phyloP scores from a whole-genome alignment of 2,888 invertebrate species.

The Ophion ventricosus region DNA sequence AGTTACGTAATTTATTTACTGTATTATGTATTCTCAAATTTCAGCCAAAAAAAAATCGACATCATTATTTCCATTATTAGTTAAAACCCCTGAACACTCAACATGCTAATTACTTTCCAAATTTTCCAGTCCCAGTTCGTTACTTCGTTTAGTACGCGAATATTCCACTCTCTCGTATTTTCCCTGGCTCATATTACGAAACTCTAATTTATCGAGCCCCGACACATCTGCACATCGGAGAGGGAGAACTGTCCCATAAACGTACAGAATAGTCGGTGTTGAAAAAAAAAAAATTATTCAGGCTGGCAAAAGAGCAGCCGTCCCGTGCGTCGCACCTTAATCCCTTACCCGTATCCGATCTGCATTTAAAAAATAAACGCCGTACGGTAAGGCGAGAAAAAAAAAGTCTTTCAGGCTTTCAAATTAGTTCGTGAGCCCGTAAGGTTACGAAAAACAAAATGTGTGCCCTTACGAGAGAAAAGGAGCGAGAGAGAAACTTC shows the following conservation, averaged over 20 bases:
- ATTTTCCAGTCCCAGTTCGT: not conserved
- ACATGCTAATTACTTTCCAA: not conserved
- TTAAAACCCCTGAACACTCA: not conserved
- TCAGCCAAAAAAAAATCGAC: not conserved
- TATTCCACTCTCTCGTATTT: constrained; percentile 2
- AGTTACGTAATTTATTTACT: too few species aligned
- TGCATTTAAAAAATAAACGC: constrained; percentile 74
- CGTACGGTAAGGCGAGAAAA: constrained; percentile 18
- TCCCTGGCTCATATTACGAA: constrained; percentile 22
- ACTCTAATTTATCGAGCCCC: constrained; percentile 47
- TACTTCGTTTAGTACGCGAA: not conserved
- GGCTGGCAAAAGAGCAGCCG: constrained; percentile 81
- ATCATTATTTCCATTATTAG: constrained; percentile 6
- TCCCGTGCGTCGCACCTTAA: constrained; percentile 72
- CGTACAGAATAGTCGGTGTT: constrained; percentile 22
- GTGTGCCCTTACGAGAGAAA: constrained; percentile 8
- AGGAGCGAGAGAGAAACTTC: not conserved
- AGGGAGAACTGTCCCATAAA: constrained; percentile 26
- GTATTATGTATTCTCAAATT: not conserved
- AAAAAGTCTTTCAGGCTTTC: constrained; percentile 4
- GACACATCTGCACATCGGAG: constrained; percentile 56
- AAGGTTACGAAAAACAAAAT: constrained; percentile 62
- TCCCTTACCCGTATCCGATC: constrained; percentile 77
- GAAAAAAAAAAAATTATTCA: constrained; percentile 63
- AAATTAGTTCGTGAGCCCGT: constrained; percentile 20